A percentile compares a stretch with the other conserved stretches of the same genome.
Evolutionary conservation across 1,140 invertebrate genomes (phyloP).

Genomic region (Drosophila kanapiae): DNA sequence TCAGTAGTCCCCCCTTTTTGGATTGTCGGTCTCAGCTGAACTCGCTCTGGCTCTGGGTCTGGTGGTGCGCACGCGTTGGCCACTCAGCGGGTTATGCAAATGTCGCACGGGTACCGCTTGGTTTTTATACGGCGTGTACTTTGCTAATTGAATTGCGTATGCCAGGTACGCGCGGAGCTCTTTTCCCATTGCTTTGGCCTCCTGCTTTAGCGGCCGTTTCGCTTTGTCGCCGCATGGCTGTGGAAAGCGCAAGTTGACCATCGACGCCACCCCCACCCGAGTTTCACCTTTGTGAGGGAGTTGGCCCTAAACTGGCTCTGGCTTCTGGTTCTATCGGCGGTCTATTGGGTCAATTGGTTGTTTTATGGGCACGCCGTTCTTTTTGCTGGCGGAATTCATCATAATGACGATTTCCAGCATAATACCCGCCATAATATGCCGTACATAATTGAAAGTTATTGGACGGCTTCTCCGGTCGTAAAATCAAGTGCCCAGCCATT

Average conservation of each 20-base stretch:
- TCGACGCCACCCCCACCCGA: slow-evolving; percentile 17
- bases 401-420: slow-evolving; percentile 50
- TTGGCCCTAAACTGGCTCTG: slow-evolving; percentile 3
- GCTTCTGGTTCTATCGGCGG: slow-evolving; percentile 45
- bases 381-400: slow-evolving; percentile 33
- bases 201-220: slow-evolving; percentile 63
- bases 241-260: slow-evolving; percentile 77
- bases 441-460: slow-evolving; percentile 82
- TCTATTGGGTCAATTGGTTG: slow-evolving; percentile 45
- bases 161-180: slow-evolving; percentile 49
- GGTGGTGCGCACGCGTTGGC: slow-evolving; percentile 73
- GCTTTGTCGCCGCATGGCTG: slow-evolving; percentile 65
- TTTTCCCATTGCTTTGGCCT: slow-evolving; percentile 43
- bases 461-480: slow-evolving; percentile 71
- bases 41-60: slow-evolving; percentile 23
- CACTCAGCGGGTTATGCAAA: slow-evolving; percentile 84
- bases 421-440: slow-evolving; percentile 44
- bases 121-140: slow-evolving; percentile 83
- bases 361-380: slow-evolving; percentile 64
- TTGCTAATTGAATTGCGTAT: slow-evolving; percentile 84
- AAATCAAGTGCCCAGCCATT: slow-evolving; percentile 62
- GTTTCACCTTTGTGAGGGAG: slow-evolving; percentile 59
- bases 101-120: slow-evolving; percentile 60
- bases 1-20: not conserved
- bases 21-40: not conserved